Conservation (phyloP, 2,888 invertebrate species). For the Iselma pallidipennis region DNA sequence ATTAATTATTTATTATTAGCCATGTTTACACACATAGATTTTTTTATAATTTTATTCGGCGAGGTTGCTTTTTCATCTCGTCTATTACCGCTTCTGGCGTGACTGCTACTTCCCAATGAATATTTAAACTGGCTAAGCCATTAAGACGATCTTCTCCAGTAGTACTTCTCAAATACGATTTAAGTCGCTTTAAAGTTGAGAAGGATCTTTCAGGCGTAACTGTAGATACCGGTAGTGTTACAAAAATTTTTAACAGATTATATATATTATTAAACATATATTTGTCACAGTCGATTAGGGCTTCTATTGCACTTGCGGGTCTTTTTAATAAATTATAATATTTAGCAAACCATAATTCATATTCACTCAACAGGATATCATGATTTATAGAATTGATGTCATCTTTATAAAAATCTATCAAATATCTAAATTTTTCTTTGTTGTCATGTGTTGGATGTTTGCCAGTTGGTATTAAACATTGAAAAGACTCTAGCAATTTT, state of each 20-base stretch:
- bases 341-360: not conserved
- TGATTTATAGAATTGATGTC: not conserved
- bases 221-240: constrained; percentile 25
- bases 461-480: not conserved
- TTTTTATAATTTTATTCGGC: too few relatives aligned
- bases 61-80: too few relatives aligned
- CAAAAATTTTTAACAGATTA: constrained; percentile 24
- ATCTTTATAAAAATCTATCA: not conserved
- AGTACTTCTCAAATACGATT: constrained; percentile 18
- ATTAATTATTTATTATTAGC: too few relatives aligned
- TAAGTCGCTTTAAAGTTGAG: constrained; percentile 17
- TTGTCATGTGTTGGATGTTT: not conserved
- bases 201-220: constrained; percentile 25
- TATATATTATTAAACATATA: constrained; percentile 18
- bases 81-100: too few relatives aligned
- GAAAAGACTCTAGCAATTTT: not conserved
- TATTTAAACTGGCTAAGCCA: too few relatives aligned
- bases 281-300: not conserved
- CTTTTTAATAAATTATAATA: not conserved
- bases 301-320: not conserved
- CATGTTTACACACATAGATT: too few relatives aligned
- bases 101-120: too few relatives aligned
- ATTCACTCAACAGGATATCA: not conserved
- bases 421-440: not conserved
- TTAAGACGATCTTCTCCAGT: constrained; percentile 18